These are phyloP conservation scores for Alfaro cultratus DNA, from an alignment of 2,797 vertebrate species.

Conservation along the genomic window DNA sequence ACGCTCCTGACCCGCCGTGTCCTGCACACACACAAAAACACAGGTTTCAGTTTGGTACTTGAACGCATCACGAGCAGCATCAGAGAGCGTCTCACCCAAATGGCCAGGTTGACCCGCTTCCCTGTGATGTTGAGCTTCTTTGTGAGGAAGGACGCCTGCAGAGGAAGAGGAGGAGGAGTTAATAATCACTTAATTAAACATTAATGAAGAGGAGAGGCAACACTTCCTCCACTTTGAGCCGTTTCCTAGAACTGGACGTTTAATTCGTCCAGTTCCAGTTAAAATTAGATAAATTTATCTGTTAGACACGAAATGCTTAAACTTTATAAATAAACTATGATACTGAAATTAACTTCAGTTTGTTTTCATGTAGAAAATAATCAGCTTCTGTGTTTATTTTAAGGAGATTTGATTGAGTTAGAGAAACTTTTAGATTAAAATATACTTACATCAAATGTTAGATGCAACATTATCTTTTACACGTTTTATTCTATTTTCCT, in stretches of 20 bases:
- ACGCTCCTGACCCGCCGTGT: constrained; percentile 97
- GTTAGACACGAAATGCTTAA: background rate
- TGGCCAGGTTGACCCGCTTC: constrained; percentile 97
- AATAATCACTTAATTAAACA: background rate
- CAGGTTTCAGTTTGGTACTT: background rate
- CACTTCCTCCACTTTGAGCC: background rate
- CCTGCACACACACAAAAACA: constrained; percentile 77
- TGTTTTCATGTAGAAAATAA: background rate
- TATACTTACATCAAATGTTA: too few species aligned
- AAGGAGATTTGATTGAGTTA: too few species aligned
- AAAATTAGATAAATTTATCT: background rate
- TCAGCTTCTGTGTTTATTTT: too few species aligned
- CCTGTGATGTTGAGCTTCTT: constrained; percentile 99
- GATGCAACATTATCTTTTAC: too few species aligned
- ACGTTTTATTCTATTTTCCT: too few species aligned
- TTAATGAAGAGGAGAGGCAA: background rate
- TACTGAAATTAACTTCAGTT: background rate
- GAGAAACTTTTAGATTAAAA: too few species aligned
- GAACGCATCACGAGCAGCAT: background rate
- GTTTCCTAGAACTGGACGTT: background rate
- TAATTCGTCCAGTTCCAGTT: background rate
- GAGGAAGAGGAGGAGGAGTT: constrained; percentile 20
- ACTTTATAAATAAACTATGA: background rate
- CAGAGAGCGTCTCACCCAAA: constrained; percentile 86
- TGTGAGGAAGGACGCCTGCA: constrained; percentile 96